A percentile compares a stretch with the other conserved stretches of the same genome.
Evolutionary conservation across 2,797 vertebrate genomes (phyloP).

Genomic region (Euthynnus affinis): DNA sequence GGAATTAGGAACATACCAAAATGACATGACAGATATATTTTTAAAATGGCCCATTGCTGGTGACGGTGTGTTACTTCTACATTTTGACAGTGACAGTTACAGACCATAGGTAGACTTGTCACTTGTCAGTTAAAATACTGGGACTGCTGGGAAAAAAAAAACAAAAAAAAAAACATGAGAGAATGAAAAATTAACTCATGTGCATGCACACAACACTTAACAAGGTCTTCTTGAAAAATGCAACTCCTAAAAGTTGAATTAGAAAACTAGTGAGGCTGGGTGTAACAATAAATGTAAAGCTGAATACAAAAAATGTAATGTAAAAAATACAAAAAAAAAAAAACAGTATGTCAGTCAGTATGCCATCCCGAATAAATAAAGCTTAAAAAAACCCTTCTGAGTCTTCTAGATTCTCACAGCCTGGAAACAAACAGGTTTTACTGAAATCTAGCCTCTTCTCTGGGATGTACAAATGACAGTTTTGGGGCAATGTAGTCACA

Average conservation of each 20-base stretch:
- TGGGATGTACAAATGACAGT: slow-evolving; percentile 76
- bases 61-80: not conserved
- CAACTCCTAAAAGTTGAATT: slow-evolving; percentile 35
- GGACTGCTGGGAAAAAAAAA: not conserved
- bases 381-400: slow-evolving; percentile 37
- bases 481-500: slow-evolving; percentile 72
- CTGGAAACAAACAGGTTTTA: slow-evolving; percentile 65
- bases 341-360: slow-evolving; percentile 19
- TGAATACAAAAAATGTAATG: slow-evolving; percentile 13
- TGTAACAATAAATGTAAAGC: slow-evolving; percentile 50
- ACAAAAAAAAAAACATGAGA: slow-evolving; percentile 22
- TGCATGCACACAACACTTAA: not conserved
- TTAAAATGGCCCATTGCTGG: not conserved
- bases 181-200: slow-evolving; percentile 18
- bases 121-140: not conserved
- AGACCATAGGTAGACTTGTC: not conserved
- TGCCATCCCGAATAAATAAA: slow-evolving; percentile 58
- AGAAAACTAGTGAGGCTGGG: slow-evolving; percentile 39
- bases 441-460: slow-evolving; percentile 59
- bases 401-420: slow-evolving; percentile 53
- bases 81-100: not conserved
- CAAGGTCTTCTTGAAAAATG: slow-evolving; percentile 34
- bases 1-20: not conserved
- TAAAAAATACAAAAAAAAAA: not conserved
- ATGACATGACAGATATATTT: not conserved